phyloP scores from a whole-genome alignment of 2,888 invertebrate genomes.

The Pharmacophagus antenor region DNA sequence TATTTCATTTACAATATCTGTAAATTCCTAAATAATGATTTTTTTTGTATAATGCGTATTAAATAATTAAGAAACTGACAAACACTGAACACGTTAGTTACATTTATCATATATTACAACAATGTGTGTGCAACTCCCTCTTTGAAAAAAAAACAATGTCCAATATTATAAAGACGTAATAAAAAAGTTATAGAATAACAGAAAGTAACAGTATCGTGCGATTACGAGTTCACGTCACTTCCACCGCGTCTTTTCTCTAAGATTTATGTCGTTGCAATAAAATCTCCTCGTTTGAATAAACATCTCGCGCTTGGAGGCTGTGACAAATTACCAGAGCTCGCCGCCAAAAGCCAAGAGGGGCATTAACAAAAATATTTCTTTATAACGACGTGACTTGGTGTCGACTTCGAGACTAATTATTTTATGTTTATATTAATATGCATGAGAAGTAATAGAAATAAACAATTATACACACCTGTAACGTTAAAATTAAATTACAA shows the following conservation, averaged over 20 bases:
- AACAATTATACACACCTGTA: background rate
- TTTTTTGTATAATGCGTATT: no score
- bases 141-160: background rate
- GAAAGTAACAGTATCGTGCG: conserved; percentile 58
- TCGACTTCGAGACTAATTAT: conserved; percentile 60
- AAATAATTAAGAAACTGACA: no score
- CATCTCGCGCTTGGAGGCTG: conserved; percentile 62
- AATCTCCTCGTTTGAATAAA: conserved; percentile 78
- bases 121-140: background rate
- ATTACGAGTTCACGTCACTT: conserved; percentile 64
- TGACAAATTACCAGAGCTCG: conserved; percentile 70
- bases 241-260: conserved; percentile 60
- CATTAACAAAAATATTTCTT: conserved; percentile 72
- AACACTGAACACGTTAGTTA: no score
- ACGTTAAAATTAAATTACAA: no score
- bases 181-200: conserved; percentile 34
- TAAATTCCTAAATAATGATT: no score
- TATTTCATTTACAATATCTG: no score
- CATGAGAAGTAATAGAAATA: background rate
- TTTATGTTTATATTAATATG: conserved; percentile 45
- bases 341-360: conserved; percentile 67
- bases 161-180: background rate
- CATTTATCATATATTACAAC: no score
- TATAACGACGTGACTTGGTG: conserved; percentile 60
- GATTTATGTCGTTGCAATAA: conserved; percentile 77